phyloP scores from a whole-genome alignment of 2,797 vertebrate species.

The Dipus sagitta region DNA sequence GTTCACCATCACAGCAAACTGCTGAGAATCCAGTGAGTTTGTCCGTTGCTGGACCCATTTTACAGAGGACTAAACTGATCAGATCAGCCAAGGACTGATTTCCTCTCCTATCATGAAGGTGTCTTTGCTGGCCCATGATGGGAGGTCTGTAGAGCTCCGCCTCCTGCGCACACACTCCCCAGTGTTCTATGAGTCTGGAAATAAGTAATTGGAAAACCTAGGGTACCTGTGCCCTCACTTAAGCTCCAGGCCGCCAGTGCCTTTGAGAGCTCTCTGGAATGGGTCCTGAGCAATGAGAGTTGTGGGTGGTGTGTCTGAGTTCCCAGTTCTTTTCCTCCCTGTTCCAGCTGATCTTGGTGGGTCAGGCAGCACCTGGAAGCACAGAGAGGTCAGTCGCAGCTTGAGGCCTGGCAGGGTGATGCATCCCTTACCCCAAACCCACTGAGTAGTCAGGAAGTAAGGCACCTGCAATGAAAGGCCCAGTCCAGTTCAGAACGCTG shows the following conservation, averaged over 20 bases:
- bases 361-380: neutral
- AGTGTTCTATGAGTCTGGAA: neutral
- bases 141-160: neutral
- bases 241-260: neutral
- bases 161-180: neutral
- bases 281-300: fast-evolving
- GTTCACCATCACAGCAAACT: neutral
- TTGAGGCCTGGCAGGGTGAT: neutral
- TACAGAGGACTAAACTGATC: slow-evolving; percentile 18
- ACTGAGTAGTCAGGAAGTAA: neutral
- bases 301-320: neutral
- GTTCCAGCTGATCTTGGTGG: neutral
- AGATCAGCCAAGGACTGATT: too few species aligned
- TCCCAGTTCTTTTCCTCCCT: neutral
- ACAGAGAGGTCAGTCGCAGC: neutral
- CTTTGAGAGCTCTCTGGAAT: neutral
- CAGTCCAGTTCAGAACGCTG: neutral
- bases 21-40: neutral
- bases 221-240: neutral
- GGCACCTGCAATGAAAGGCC: fast-evolving
- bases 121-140: fast-evolving
- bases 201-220: too few species aligned
- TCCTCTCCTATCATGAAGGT: neutral
- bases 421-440: neutral
- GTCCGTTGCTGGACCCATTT: neutral